Percentiles rank a stretch among this genome's conserved stretches.
Evolutionary conservation across 1,140 invertebrate species (phyloP).

Genomic region (Eumeta japonica): DNA sequence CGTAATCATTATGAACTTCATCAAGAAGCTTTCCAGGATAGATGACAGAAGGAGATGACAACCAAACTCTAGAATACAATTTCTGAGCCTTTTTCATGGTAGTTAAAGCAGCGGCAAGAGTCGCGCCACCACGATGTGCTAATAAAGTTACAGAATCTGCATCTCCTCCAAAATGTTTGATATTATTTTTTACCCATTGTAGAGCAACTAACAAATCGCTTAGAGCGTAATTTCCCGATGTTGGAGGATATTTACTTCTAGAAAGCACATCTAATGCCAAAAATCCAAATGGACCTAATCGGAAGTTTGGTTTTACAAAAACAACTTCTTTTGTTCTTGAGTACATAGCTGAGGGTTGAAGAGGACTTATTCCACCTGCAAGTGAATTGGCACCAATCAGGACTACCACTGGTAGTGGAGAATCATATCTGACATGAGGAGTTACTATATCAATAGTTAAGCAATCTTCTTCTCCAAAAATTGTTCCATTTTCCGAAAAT

Average conservation of each 20-base stretch:
- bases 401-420: conserved; percentile 77
- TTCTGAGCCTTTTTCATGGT: conserved; percentile 55
- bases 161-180: conserved; percentile 81
- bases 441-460: conserved; percentile 77
- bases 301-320: conserved; percentile 80
- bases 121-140: conserved; percentile 77
- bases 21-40: conserved; percentile 64
- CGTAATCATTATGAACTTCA: conserved; percentile 62
- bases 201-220: conserved; percentile 77
- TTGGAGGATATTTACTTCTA: conserved; percentile 66
- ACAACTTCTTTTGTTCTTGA: conserved; percentile 75
- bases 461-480: conserved; percentile 75
- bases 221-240: conserved; percentile 84
- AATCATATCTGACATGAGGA: conserved; percentile 69
- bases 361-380: conserved; percentile 69
- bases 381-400: conserved; percentile 76
- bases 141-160: conserved; percentile 73
- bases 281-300: conserved; percentile 77
- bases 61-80: conserved; percentile 70
- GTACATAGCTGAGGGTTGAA: conserved; percentile 66
- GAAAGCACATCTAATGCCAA: conserved; percentile 70
- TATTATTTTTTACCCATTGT: conserved; percentile 79
- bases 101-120: conserved; percentile 69
- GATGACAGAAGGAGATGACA: conserved; percentile 69
- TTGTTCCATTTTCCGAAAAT: conserved; percentile 62